Conservation (phyloP, 2,797 vertebrate genomes). For the Rhincodon typus region DNA sequence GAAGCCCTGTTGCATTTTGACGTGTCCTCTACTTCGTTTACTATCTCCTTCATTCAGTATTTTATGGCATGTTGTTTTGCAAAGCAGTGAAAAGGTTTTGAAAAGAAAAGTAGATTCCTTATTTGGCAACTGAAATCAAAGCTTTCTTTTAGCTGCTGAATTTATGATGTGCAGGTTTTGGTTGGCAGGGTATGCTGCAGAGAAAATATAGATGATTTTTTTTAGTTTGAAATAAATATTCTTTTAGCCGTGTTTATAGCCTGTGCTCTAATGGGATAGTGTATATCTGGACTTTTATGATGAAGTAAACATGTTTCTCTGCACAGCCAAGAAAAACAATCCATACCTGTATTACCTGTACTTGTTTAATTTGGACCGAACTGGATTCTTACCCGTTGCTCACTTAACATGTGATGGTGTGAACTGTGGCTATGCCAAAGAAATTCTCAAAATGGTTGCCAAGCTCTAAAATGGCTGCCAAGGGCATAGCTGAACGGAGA, state of each 20-base stretch:
- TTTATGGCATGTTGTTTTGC: not conserved
- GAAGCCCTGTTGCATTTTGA: not conserved
- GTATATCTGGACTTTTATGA: not conserved
- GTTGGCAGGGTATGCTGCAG: not conserved
- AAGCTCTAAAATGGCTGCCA: constrained; percentile 96
- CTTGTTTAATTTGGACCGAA: constrained; percentile 19
- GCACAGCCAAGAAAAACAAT: not conserved
- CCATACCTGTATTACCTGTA: constrained; percentile 23
- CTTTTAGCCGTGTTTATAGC: not conserved
- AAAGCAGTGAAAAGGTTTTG: not conserved
- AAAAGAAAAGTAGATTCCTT: constrained; percentile 11
- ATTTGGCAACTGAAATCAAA: constrained; percentile 3
- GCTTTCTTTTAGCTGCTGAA: not conserved
- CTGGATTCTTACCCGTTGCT: constrained; percentile 15
- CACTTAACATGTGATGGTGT: constrained; percentile 10
- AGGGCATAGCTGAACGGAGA: constrained; percentile 58
- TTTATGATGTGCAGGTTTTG: constrained; percentile 25
- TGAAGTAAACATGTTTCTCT: constrained; percentile 1
- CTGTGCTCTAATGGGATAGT: not conserved
- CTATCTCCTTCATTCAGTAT: not conserved
- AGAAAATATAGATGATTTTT: not conserved
- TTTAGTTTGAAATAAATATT: not conserved
- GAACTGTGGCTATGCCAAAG: constrained; percentile 1
- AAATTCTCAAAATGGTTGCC: constrained; percentile 88
- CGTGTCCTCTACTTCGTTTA: not conserved